phyloP scores from a whole-genome alignment of 2,113 vertebrate species.

The Tenebrosternarchus preto region DNA sequence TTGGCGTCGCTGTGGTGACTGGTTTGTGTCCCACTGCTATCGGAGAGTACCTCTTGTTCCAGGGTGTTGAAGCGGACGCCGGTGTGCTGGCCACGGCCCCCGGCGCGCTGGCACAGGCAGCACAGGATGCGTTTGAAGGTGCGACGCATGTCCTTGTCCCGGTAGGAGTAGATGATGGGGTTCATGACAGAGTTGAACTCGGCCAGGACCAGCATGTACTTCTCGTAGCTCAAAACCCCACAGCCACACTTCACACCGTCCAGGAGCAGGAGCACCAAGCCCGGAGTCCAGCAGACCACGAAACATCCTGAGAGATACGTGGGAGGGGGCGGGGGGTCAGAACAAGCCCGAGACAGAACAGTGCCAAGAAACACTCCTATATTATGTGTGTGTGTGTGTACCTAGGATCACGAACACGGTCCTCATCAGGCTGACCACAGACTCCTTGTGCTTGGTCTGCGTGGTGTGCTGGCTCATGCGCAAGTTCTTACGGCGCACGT shows the following conservation, averaged over 20 bases:
- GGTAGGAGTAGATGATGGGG: slow-evolving; percentile 77
- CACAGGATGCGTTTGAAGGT: slow-evolving; percentile 73
- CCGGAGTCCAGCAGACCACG: slow-evolving; percentile 86
- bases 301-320: slow-evolving; percentile 66
- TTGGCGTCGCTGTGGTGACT: slow-evolving; percentile 32
- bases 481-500: slow-evolving; percentile 87
- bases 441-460: slow-evolving; percentile 80
- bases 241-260: slow-evolving; percentile 66
- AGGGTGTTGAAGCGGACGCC: slow-evolving; percentile 67
- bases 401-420: slow-evolving; percentile 94
- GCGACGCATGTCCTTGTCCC: slow-evolving; percentile 73
- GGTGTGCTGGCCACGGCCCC: neutral
- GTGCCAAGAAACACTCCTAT: neutral
- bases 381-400: slow-evolving; percentile 58
- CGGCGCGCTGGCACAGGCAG: slow-evolving; percentile 47
- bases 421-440: slow-evolving; percentile 93
- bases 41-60: slow-evolving; percentile 75
- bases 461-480: slow-evolving; percentile 87
- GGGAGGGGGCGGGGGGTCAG: slow-evolving; percentile 31
- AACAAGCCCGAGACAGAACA: slow-evolving; percentile 43
- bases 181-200: slow-evolving; percentile 77
- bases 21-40: slow-evolving; percentile 59
- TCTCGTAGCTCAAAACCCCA: slow-evolving; percentile 66
- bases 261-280: slow-evolving; percentile 84
- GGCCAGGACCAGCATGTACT: slow-evolving; percentile 75